Percentiles rank a stretch among this genome's conserved stretches.
These are phyloP conservation scores for Callyntrura sp. DNA, from an alignment of 2,888 invertebrate species.

Conservation along the genomic window DNA sequence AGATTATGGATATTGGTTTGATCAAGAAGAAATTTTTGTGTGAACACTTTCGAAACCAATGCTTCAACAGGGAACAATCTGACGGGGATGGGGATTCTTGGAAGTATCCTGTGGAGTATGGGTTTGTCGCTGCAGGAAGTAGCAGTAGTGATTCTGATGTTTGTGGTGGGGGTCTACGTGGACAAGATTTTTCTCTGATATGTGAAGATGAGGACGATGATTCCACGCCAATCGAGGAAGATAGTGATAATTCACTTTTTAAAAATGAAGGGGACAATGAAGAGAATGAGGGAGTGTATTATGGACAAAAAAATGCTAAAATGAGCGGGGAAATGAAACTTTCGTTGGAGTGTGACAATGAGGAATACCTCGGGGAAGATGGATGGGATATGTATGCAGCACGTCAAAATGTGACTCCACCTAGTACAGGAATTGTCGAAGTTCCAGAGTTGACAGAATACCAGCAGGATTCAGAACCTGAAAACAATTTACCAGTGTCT, in stretches of 20 bases:
- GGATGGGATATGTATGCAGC: background rate
- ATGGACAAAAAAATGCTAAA: background rate
- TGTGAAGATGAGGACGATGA: conserved; percentile 11
- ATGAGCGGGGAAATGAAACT: conserved; percentile 52
- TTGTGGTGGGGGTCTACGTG: conserved; percentile 16
- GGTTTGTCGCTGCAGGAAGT: background rate
- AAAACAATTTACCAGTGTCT: background rate
- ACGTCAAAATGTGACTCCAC: background rate
- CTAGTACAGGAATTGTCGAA: background rate
- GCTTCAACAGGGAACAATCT: background rate
- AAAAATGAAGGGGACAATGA: background rate
- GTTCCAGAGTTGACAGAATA: background rate
- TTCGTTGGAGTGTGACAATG: conserved; percentile 40
- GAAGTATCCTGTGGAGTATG: background rate
- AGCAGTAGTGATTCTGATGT: conserved; percentile 23
- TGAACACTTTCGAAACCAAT: background rate
- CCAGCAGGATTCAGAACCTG: background rate
- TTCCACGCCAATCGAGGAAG: conserved; percentile 10
- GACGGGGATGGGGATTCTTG: conserved; percentile 1
- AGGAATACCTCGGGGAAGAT: conserved; percentile 45
- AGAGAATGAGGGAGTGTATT: conserved; percentile 14
- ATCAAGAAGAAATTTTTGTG: conserved; percentile 38
- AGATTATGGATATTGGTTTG: conserved; percentile 28
- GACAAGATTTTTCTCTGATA: background rate
- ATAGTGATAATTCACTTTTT: conserved; percentile 13